Conservation (phyloP, 2,888 invertebrate genomes). For the Ashinkailepas kermadecensis region DNA sequence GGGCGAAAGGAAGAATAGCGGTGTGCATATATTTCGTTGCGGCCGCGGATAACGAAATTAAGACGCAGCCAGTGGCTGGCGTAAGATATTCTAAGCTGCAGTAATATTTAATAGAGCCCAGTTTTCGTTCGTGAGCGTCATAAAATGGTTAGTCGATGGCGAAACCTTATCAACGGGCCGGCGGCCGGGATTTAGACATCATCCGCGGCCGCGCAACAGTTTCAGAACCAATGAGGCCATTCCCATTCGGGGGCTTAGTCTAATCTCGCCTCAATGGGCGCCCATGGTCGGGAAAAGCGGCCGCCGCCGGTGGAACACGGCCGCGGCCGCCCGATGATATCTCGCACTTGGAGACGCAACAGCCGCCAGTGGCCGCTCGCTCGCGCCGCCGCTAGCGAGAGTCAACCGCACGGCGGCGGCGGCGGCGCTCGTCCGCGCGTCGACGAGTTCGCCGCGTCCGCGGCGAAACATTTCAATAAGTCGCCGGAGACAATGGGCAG, state of each 20-base stretch:
- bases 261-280: conserved; percentile 10
- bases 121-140: neutral
- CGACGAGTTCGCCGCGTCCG: neutral
- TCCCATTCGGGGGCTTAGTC: conserved; percentile 14
- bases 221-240: conserved; percentile 14
- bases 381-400: neutral
- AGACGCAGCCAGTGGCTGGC: neutral
- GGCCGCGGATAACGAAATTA: neutral
- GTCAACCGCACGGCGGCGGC: neutral
- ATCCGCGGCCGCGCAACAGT: neutral
- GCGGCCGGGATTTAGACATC: conserved; percentile 1
- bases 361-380: neutral
- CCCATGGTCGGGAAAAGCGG: neutral
- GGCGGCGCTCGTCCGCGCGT: neutral
- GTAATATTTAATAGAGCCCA: conserved; percentile 12
- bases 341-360: neutral
- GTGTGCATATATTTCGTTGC: too few species aligned
- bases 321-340: neutral
- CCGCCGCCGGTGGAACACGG: neutral
- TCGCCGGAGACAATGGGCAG: neutral
- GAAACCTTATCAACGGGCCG: conserved; percentile 2
- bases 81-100: neutral
- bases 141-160: conserved; percentile 4
- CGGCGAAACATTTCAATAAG: conserved; percentile 11
- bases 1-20: too few species aligned